Evolutionary conservation across 2,888 invertebrate species (phyloP), one percentile per base, ranked within the genome.

Genomic region (Aporophyla nigra): DNA sequence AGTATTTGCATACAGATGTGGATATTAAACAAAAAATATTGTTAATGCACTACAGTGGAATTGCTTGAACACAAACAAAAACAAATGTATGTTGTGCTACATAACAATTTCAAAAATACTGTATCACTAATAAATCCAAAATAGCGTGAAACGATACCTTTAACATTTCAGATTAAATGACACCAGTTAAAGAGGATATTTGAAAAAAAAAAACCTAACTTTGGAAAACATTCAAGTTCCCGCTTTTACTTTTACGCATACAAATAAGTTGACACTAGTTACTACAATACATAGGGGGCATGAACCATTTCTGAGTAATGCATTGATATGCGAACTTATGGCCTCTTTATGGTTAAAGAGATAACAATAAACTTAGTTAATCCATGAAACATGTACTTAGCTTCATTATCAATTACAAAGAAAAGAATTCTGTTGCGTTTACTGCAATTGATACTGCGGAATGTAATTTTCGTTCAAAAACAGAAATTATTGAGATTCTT

Each of bases 271-370:
- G 10, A 59, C n/a, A n/a, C 2, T 0, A 27, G 33, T 24, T 62
- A 56, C 61, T 40, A 27, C 16, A 27, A 0, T 56, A 21, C 3
- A 12, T 14, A 19, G 9, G 4, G 4, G 27, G 12, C 12, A 43
- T 43, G 19, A 43, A 77, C 43, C n/a, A 63, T 46, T 77, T 33
- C 24, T 19, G 43, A 63, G 43, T 71, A 77, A 63, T 53, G 5
- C 21, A 56, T 7, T 14, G 61, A 27, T 24, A 51, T 21, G 21
- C 5, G 10, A 71, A 51, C 71, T 33, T 63, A 51, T 24, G 43
- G 33, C 56, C 63, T 71, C 56, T 76, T 21, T 51, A 70, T n/a
- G n/a, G 62, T 6, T 51, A 33, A 9, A 33, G 21, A 77, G 62
- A 63, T 71, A 54, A 76, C 19, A 68, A 33, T n/a, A 33, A 2